Evolutionary conservation across 2,113 vertebrate species (phyloP).

Genomic region (Eulemur rufifrons): DNA sequence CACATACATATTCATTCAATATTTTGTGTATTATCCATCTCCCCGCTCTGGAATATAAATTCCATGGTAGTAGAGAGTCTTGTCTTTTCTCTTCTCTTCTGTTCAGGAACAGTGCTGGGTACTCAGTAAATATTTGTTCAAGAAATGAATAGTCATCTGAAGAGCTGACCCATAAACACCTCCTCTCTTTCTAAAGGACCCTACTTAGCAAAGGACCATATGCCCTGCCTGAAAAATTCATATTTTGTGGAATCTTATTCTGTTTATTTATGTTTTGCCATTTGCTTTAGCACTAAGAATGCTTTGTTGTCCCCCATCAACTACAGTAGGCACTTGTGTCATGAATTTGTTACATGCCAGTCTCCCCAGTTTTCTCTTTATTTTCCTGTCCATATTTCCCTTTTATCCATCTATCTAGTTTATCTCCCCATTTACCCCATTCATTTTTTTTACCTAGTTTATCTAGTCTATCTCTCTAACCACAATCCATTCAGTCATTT

Average conservation of each 20-base stretch:
- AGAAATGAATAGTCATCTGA: neutral
- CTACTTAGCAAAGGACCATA: neutral
- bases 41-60: neutral
- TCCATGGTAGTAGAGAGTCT: neutral
- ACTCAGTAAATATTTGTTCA: neutral
- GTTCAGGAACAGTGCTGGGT: neutral
- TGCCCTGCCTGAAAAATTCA: neutral
- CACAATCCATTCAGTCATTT: neutral
- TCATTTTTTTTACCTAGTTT: neutral
- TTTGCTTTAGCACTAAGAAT: conserved; percentile 24
- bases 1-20: neutral
- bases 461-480: neutral
- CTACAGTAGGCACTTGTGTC: neutral
- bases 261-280: neutral
- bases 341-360: neutral
- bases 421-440: neutral
- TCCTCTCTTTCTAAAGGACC: neutral
- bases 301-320: neutral
- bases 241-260: neutral
- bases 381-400: neutral
- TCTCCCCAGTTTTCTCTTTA: neutral
- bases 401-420: neutral
- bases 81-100: neutral
- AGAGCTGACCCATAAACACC: neutral
- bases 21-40: neutral